Evolutionary conservation across 2,888 invertebrate species (phyloP).

Genomic region (Leptothorax acervorum): DNA sequence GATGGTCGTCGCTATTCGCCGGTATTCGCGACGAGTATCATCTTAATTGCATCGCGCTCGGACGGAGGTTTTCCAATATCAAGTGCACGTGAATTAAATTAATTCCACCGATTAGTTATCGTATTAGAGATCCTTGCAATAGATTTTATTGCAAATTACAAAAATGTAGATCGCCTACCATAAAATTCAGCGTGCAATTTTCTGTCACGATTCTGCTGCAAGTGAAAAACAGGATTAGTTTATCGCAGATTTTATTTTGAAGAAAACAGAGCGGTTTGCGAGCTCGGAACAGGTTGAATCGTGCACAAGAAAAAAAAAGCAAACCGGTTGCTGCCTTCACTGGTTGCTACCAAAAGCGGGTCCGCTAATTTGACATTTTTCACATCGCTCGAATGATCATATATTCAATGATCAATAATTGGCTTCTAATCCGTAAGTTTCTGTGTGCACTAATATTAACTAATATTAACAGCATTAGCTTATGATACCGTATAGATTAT

Average conservation of each 20-base stretch:
- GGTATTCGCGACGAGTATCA: conserved; percentile 6
- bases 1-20: conserved; percentile 6
- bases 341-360: conserved; percentile 3
- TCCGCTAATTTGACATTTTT: conserved; percentile 1
- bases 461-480: not conserved
- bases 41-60: conserved; percentile 20
- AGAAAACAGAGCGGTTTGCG: not conserved
- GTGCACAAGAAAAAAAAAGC: not conserved
- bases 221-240: conserved; percentile 2
- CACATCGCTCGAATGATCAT: not conserved
- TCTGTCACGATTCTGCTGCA: not conserved
- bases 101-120: not conserved
- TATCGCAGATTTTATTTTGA: conserved; percentile 15
- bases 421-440: conserved; percentile 3
- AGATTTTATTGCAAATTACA: conserved; percentile 7
- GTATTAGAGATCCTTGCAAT: not conserved
- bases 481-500: not conserved
- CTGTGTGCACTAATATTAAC: not conserved
- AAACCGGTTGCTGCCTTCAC: conserved; percentile 2
- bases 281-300: not conserved
- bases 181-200: not conserved
- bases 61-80: not conserved
- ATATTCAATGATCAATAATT: not conserved
- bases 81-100: conserved; percentile 10
- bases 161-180: not conserved